Evolutionary conservation across 1,140 invertebrate genomes (phyloP).

Genomic region (Dreissena rostriformis): DNA sequence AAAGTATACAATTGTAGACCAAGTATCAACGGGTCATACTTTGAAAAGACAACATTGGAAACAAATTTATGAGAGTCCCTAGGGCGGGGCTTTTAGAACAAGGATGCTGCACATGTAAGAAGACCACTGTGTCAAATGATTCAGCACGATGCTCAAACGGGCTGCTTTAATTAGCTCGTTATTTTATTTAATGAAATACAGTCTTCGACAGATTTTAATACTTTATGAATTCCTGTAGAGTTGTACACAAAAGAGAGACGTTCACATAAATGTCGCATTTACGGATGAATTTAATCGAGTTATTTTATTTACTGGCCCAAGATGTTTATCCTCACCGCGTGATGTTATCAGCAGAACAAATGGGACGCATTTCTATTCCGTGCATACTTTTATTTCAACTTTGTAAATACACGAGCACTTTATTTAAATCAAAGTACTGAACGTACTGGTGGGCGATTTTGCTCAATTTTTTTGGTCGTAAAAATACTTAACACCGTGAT

Average conservation of each 20-base stretch:
- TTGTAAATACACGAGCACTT: too few species aligned
- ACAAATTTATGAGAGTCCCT: constrained; percentile 23
- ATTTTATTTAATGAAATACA: neutral
- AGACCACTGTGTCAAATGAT: too few species aligned
- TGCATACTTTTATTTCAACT: too few species aligned
- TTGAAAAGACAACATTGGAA: constrained; percentile 21
- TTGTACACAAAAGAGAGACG: neutral
- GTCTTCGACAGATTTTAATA: neutral
- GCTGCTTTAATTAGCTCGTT: neutral
- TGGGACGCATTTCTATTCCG: too few species aligned
- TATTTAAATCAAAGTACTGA: too few species aligned
- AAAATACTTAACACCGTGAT: too few species aligned
- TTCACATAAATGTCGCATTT: neutral
- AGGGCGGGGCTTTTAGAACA: neutral
- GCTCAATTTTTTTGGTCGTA: too few species aligned
- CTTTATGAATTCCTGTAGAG: neutral
- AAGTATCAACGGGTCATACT: constrained; percentile 17
- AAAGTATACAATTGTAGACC: constrained; percentile 22
- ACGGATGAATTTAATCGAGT: neutral
- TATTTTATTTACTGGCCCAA: too few species aligned
- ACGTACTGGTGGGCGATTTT: too few species aligned
- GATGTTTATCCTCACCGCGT: too few species aligned
- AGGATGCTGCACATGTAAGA: too few species aligned
- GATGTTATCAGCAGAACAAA: too few species aligned
- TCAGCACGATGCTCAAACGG: neutral